Base-by-base conservation (phyloP, 2,113 vertebrate species). In the Casuarius casuarius region DNA sequence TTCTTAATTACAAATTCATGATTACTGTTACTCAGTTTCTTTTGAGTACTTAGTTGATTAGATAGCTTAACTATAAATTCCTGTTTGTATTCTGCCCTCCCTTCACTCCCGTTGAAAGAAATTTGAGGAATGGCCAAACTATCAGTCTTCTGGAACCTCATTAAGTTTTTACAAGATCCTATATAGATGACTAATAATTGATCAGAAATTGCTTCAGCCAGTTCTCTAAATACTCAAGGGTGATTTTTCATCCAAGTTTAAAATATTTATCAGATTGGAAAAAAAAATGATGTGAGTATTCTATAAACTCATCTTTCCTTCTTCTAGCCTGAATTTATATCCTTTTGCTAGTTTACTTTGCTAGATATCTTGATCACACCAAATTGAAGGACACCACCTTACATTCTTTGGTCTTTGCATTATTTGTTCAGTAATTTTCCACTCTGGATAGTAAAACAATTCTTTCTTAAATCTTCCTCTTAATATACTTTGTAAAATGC, bases 11-110 rank as follows among this genome's bases (percentile, higher is more conserved):
- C 68, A 68, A 89, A 76, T 87, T 76, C 31, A 28, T 63, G 73
- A 67, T 52, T 83, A 52, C 54, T 56, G 67, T 46, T 96, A 49
- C 81, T 65, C 52, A 5, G 52, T 84, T 87, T 44, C 46, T 89
- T 86, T 72, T 54, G n/a, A 93, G 48, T 68, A 59, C 63, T 80
- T 80, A 84, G 93, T 68, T 87, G 88, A 94, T 80, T 35, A 38
- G 29, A 23, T 46, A 42, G 31, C 49, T 80, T 78, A 70, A 90
- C 84, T 82, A 66, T 66, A 61, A 52, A 83, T 59, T 59, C 31
- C 56, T 59, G 72, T 52, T 89, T 68, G 58, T 83, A 49, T 94
- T 86, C 62, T 92, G 58, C 71, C 33, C 20, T 86, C 48, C 23
- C 14, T 20, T 33, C 51, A 25, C 23, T 72, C 19, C 10, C 58